These are phyloP conservation scores for Bos taurus DNA, from an alignment of 2,113 vertebrate genomes.

Conservation along the genomic window DNA sequence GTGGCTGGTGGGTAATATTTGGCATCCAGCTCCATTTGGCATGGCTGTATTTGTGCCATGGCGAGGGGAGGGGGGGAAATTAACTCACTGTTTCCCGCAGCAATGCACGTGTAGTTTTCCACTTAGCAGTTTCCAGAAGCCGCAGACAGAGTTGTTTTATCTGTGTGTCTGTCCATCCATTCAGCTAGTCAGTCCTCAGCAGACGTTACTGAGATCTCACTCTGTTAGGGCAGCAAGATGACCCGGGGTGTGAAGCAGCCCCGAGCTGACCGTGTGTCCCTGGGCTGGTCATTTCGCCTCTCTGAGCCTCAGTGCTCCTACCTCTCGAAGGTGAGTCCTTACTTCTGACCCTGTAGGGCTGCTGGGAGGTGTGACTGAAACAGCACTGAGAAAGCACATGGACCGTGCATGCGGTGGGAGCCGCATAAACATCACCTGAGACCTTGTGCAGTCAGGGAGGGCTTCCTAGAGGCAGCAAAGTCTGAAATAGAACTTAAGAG, in stretches of 20 bases:
- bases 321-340: not conserved
- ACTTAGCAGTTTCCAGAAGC: not conserved
- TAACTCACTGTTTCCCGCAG: not conserved
- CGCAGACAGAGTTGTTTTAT: not conserved
- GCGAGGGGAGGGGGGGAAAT: not conserved
- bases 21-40: not conserved
- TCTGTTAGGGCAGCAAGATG: not conserved
- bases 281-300: accelerated
- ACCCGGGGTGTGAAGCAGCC: too few relatives aligned
- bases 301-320: not conserved
- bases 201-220: not conserved
- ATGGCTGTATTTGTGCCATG: not conserved
- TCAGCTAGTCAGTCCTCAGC: not conserved
- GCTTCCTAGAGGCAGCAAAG: not conserved
- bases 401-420: not conserved
- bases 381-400: accelerated
- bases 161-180: not conserved
- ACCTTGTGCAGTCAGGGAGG: not conserved
- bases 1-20: slow-evolving; percentile 20
- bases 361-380: not conserved
- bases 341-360: not conserved
- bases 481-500: not conserved
- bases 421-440: not conserved
- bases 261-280: too few relatives aligned
- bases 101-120: not conserved